phyloP scores from a whole-genome alignment of 2,113 vertebrate species.

The Pseudopodoces humilis region DNA sequence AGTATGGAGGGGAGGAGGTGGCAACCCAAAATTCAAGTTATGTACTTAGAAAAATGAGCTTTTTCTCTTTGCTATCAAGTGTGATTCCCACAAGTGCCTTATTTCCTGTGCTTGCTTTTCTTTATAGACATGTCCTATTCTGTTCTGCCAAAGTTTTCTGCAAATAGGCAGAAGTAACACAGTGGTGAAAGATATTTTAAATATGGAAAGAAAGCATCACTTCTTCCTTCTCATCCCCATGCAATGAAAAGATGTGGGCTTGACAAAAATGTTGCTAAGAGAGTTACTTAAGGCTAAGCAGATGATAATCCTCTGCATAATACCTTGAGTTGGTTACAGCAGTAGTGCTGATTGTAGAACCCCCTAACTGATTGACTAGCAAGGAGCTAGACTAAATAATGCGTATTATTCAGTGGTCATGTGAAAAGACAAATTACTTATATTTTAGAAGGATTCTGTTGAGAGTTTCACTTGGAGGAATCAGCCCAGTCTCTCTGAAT shows the following conservation, averaged over 20 bases:
- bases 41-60: neutral
- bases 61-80: neutral
- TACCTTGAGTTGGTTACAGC: neutral
- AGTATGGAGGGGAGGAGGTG: neutral
- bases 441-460: neutral
- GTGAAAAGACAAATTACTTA: neutral
- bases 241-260: neutral
- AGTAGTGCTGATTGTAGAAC: neutral
- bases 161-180: neutral
- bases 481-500: neutral
- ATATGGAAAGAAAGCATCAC: neutral
- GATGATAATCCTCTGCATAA: neutral
- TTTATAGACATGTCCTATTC: fast-evolving
- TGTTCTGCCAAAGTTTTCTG: neutral
- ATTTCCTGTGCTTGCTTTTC: neutral
- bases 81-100: neutral
- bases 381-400: neutral
- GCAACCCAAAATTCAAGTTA: neutral
- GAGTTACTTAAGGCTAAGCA: neutral
- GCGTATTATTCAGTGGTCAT: neutral
- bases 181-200: neutral
- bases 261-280: neutral
- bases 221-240: neutral
- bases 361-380: neutral
- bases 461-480: neutral